Percentiles rank a stretch among this genome's conserved stretches.
Conservation (phyloP, 2,888 invertebrate genomes). For the Pogonocherus hispidulus region DNA sequence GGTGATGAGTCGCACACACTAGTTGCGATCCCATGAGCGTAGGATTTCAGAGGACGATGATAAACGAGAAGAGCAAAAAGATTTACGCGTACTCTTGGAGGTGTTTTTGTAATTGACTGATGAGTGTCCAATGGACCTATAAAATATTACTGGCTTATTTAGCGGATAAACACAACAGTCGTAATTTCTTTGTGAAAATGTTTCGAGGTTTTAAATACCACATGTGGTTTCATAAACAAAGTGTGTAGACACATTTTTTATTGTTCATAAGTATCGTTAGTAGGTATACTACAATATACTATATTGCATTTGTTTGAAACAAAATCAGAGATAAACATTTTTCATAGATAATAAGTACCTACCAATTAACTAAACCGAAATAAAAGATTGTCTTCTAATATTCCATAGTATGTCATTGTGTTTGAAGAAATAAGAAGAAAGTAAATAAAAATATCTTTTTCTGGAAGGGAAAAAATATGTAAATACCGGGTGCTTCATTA, state of each 20-base stretch:
- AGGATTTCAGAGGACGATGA: constrained; percentile 9
- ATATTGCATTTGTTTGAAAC: not conserved
- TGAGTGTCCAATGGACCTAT: not conserved
- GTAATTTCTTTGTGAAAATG: constrained; percentile 1
- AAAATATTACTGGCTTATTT: not conserved
- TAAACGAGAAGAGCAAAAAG: not conserved
- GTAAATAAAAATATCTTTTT: too few species aligned
- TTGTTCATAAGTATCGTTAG: too few species aligned
- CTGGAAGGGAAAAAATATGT: too few species aligned
- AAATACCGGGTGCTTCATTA: too few species aligned
- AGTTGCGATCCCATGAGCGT: constrained; percentile 18
- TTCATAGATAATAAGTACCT: too few species aligned
- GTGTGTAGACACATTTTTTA: not conserved
- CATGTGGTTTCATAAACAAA: not conserved
- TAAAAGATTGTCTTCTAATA: too few species aligned
- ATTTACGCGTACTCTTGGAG: not conserved
- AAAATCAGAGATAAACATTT: too few species aligned
- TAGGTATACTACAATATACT: too few species aligned
- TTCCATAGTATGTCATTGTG: too few species aligned
- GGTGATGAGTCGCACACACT: constrained; percentile 34
- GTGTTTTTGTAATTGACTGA: constrained; percentile 4
- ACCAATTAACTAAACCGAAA: too few species aligned
- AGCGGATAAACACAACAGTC: not conserved
- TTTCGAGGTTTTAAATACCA: not conserved
- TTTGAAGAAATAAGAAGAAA: too few species aligned